Conservation (phyloP, 2,113 vertebrate species). For the Cochlearius cochlearius region DNA sequence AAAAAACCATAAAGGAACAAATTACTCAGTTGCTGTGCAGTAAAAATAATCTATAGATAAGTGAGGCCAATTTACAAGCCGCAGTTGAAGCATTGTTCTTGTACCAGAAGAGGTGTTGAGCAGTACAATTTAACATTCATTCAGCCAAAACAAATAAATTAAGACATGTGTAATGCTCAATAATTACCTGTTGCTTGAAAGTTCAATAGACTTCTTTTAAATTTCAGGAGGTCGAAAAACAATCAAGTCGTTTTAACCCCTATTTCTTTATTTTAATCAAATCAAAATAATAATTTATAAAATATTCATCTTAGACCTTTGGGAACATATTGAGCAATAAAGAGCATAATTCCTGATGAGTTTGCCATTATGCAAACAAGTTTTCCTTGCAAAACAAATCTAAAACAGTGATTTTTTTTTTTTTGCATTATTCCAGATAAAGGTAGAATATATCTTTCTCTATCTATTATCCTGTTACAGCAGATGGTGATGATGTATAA, state of each 20-base stretch:
- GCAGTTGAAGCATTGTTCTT: not conserved
- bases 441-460: not conserved
- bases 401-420: not conserved
- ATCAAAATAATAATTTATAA: not conserved
- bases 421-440: constrained; percentile 1
- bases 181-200: constrained; percentile 61
- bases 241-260: not conserved
- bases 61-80: constrained; percentile 44
- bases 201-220: not conserved
- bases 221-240: not conserved
- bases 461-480: constrained; percentile 29
- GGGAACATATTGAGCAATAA: not conserved
- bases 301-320: not conserved
- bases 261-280: constrained; percentile 12
- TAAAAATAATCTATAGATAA: constrained; percentile 56
- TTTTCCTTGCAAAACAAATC: not conserved
- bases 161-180: constrained; percentile 30
- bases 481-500: constrained; percentile 57
- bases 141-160: constrained; percentile 46
- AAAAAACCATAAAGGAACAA: constrained; percentile 42
- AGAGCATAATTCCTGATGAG: not conserved
- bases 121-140: constrained; percentile 50
- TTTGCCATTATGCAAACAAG: not conserved
- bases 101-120: constrained; percentile 28
- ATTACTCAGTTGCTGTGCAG: constrained; percentile 32